Base-by-base conservation (phyloP, 2,888 invertebrate genomes). In the Leptarthrus brevirostris region DNA sequence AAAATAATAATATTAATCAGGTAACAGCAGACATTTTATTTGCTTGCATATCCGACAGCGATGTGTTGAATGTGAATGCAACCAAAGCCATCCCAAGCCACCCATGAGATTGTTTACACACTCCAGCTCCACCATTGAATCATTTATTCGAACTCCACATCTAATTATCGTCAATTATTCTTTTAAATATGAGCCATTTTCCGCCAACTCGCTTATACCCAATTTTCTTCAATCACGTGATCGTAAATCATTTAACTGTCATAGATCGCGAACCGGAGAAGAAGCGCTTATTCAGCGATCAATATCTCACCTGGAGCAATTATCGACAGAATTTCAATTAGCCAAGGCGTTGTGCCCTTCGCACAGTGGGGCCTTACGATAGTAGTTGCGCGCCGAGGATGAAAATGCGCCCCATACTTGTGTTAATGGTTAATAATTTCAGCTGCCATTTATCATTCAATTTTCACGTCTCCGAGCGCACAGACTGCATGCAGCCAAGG, bases 201-300 rank as follows among this genome's bases (percentile, higher is more conserved):
- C 24, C 53, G 40, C 16, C 22, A 54, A 54, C n/a, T 44, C 73
- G 24, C 40, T 54, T 1, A 34, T 22, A 61, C 72, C 73, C 74
- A 82, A 82, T 80, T 80, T 79, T 76, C 75, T 12, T 76, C 81
- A 82, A 81, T 82, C 82, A 79, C 77, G 77, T 76, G 78, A 74
- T 72, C 81, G 81, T 81, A 83, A 83, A 81, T 81, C 82, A 83
- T 0, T 3, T 12, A 26, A 36, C 71, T 71, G 71, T 71, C 71
- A 54, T 44, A 26, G 54, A 56, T 54, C 54, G 36, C 26, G 22
- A 5, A 34, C 24, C 24, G 16, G 8, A 10, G 26, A 30, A 6
- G 49, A 34, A 47, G 30, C 52, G 16, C n/a, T 40, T 22, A 53
- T 71, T 40, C 54, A 34, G 44, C 64, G 75, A 75, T 74, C 73